phyloP scores from a whole-genome alignment of 2,113 vertebrate genomes.

The Circaetus gallicus region DNA sequence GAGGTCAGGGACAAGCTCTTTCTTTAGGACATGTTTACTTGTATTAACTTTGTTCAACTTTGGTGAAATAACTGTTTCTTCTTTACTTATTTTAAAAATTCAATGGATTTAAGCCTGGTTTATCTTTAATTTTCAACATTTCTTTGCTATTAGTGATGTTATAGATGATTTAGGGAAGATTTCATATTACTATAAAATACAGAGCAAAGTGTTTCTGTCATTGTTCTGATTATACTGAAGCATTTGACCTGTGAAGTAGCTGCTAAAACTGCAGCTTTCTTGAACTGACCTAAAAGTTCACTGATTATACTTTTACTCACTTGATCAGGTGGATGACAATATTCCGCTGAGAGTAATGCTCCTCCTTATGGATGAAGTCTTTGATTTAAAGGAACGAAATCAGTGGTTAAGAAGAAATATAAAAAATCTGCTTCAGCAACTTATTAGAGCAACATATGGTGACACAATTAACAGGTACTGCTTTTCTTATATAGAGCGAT shows the following conservation, averaged over 20 bases:
- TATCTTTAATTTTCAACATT: neutral
- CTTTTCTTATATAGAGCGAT: neutral
- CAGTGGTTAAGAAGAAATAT: constrained; percentile 98
- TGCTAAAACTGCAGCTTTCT: neutral
- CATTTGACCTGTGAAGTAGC: neutral
- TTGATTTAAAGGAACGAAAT: constrained; percentile 98
- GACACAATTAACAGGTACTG: constrained; percentile 95
- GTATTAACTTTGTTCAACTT: neutral
- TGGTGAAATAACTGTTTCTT: neutral
- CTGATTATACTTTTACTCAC: neutral
- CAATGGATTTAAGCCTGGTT: neutral
- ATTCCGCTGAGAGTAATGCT: constrained; percentile 96
- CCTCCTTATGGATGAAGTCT: constrained; percentile 98
- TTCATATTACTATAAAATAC: neutral
- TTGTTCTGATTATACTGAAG: neutral
- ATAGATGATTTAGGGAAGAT: neutral
- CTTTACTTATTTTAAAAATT: neutral
- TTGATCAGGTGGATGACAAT: constrained; percentile 92
- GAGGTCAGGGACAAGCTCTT: neutral
- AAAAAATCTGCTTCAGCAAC: constrained; percentile 96
- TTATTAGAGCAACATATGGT: constrained; percentile 95
- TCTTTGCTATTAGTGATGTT: neutral
- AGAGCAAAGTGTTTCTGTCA: neutral
- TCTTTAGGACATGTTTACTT: neutral
- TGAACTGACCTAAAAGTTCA: neutral